Conservation (phyloP, 2,888 invertebrate species). For the Daptonema setosum region DNA sequence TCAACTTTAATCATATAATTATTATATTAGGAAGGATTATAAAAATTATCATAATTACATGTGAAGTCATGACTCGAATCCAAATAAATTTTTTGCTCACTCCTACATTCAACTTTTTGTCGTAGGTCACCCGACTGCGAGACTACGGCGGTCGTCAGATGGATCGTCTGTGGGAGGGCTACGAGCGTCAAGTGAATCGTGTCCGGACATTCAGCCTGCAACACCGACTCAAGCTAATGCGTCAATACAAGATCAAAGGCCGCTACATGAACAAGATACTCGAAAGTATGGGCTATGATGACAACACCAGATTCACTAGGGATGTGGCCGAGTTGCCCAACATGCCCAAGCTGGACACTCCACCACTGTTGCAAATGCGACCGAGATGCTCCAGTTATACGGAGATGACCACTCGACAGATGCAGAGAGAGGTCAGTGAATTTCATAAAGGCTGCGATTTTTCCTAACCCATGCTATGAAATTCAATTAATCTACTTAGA, state of each 20-base stretch:
- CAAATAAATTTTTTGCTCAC: neutral
- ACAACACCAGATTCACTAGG: no score
- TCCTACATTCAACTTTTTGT: neutral
- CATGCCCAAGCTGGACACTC: neutral
- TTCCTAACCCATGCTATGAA: no score
- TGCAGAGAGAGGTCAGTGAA: no score
- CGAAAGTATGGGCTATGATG: slow-evolving; percentile 9
- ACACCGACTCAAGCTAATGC: slow-evolving; percentile 23
- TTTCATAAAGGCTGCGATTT: no score
- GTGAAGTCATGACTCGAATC: no score
- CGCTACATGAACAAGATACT: slow-evolving; percentile 22
- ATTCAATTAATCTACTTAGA: no score
- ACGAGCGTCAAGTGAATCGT: slow-evolving; percentile 51
- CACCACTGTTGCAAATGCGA: neutral
- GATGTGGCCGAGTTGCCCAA: neutral
- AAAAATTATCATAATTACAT: no score
- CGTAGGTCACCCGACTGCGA: slow-evolving; percentile 28
- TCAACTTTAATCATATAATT: no score
- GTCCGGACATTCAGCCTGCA: slow-evolving; percentile 25
- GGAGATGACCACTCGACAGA: no score
- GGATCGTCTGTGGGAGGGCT: slow-evolving; percentile 64
- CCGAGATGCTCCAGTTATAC: neutral
- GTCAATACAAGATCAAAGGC: slow-evolving; percentile 23
- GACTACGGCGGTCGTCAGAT: slow-evolving; percentile 64
- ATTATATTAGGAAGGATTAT: no score